Base-by-base conservation (phyloP, 2,113 vertebrate species). In the Grantiella picta region DNA sequence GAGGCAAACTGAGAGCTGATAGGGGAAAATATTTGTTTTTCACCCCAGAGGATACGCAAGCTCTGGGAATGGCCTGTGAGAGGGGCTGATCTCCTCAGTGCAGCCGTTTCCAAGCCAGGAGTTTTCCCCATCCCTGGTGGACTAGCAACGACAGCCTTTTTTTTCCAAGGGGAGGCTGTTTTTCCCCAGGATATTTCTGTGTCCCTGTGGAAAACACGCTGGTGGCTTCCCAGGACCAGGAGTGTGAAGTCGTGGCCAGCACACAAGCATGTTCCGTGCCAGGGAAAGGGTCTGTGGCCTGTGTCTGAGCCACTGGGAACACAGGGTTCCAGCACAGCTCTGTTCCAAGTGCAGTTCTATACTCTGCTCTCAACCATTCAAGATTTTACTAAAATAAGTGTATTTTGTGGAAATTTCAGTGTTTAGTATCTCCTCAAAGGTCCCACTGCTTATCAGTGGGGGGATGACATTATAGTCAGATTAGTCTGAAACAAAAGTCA, bases 261-360 rank as follows among this genome's bases (percentile, higher is more conserved):
- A 7, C 25, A 2, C 4, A 5, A 40, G 22, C 1, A 0, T 0
- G 0, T 11, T 31, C 53, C 0, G 0, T 19, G 16, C n/a, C 52
- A 33, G 31, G 45, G 35, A 40, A 33, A 40, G 17, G 17, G 25
- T 3, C 71, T 11, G 5, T n/a, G 47, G 20, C 36, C 44, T 9
- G 8, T 22, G 19, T 35, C 66, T 73, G 31, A 27, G 42, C n/a
- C 15, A 0, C 33, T 35, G 4, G 52, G 45, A 42, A 29, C 1
- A 1, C 4, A 10, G 1, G 3, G 24, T 60, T 61, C 70, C 63
- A 77, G 52, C 15, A 45, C 29, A 45, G 50, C 25, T 38, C 52
- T 42, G 80, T 40, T 16, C 57, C 28, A 8, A 52, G 15, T 14
- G 2, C 36, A 23, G 18, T 12, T 38, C 56, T 54, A 7, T 50